phyloP scores from a whole-genome alignment of 1,140 invertebrate genomes.

The Grapholita molesta region DNA sequence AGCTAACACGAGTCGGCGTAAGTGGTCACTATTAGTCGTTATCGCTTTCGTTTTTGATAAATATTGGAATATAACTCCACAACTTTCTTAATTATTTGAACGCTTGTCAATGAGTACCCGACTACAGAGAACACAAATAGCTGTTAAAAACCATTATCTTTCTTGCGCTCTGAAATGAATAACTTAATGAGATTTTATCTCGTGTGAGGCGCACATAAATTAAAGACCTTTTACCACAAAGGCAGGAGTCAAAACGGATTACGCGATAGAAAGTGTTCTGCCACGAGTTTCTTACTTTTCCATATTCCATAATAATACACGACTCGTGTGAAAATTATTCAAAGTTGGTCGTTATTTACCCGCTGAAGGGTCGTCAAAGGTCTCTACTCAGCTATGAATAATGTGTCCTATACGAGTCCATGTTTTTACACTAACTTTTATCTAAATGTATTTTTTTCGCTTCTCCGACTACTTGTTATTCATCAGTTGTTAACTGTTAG shows the following conservation, averaged over 20 bases:
- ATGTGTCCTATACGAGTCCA: slow-evolving; percentile 13
- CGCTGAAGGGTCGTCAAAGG: slow-evolving; percentile 30
- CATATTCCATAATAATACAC: slow-evolving; percentile 43
- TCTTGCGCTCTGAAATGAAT: neutral
- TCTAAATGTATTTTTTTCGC: slow-evolving; percentile 1
- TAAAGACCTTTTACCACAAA: slow-evolving; percentile 15
- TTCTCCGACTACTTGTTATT: slow-evolving; percentile 2
- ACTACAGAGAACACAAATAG: neutral
- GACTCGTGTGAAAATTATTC: slow-evolving; percentile 49
- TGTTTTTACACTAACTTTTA: neutral
- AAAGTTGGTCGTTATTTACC: slow-evolving; percentile 41
- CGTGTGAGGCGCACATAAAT: neutral
- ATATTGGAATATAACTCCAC: neutral
- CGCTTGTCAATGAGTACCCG: neutral
- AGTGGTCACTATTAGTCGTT: neutral
- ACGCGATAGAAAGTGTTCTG: slow-evolving; percentile 9
- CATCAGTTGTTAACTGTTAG: neutral
- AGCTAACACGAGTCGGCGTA: neutral
- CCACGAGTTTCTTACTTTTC: slow-evolving; percentile 32
- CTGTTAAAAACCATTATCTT: slow-evolving; percentile 8
- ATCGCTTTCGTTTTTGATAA: slow-evolving; percentile 5
- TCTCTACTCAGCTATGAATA: slow-evolving; percentile 29
- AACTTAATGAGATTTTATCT: slow-evolving; percentile 11
- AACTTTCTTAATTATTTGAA: neutral
- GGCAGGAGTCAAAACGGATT: slow-evolving; percentile 15